phyloP scores from a whole-genome alignment of 2,797 vertebrate genomes.

The Fistularia tabacaria region DNA sequence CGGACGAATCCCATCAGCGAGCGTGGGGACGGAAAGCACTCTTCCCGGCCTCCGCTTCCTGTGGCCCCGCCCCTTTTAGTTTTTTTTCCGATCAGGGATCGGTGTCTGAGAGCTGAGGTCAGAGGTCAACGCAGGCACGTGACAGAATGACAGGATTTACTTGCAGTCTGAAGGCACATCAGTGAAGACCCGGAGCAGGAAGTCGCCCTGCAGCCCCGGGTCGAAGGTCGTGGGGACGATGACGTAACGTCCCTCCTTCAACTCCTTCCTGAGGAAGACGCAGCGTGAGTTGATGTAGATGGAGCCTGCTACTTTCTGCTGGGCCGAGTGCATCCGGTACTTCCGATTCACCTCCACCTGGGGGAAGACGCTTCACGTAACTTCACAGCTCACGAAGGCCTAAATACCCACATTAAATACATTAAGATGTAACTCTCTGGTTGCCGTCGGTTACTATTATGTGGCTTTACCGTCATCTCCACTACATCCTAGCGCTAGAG shows the following conservation, averaged over 20 bases:
- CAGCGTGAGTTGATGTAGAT: conserved; percentile 96
- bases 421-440: too few species aligned
- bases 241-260: conserved; percentile 91
- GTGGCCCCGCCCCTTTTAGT: too few species aligned
- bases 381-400: too few species aligned
- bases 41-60: too few species aligned
- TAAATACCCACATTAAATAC: too few species aligned
- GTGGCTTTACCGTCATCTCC: too few species aligned
- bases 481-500: too few species aligned
- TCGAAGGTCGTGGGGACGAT: conserved; percentile 95
- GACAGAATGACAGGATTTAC: conserved; percentile 68
- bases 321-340: conserved; percentile 90
- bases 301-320: conserved; percentile 90
- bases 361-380: neutral
- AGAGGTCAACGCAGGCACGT: neutral
- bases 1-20: too few species aligned
- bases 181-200: conserved; percentile 91
- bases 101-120: neutral
- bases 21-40: too few species aligned
- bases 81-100: too few species aligned
- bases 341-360: conserved; percentile 93
- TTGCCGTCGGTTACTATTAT: too few species aligned
- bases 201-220: conserved; percentile 82
- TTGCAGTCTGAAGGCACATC: conserved; percentile 91
- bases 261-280: conserved; percentile 87